Evolutionary conservation across 2,888 invertebrate species (phyloP), one percentile per base, ranked within the genome.

Genomic region (Oegoconia quadripuncta): DNA sequence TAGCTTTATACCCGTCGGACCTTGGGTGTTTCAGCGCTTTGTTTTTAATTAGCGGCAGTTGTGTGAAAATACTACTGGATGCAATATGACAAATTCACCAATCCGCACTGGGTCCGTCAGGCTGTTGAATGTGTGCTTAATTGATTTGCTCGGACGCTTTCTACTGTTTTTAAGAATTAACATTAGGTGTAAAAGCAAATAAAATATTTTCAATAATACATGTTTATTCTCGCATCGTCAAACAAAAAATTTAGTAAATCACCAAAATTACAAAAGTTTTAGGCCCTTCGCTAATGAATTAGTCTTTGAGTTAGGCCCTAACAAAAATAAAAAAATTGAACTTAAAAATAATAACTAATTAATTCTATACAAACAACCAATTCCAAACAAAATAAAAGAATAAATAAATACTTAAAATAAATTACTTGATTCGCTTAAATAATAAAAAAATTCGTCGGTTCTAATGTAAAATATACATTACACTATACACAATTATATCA

Each of bases 211-310:
- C 27, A 13, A 61, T 78, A 74, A 74, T 84, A 83, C 77, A 79
- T 61, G 69, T 86, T 83, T 84, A 84, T 82, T 83, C 66, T 76
- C 70, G 78, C 72, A 75, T 79, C 69, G 64, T 76, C 77, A 74
- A 76, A 75, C 62, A 68, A 67, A 74, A 64, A 62, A 28, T 58
- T 50, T 48, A 47, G 38, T 49, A 51, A 57, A 52, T 52, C 47
- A 59, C 50, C 45, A 50, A 50, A 54, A 45, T 47, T 34, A 32
- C 20, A 35, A 55, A 62, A 57, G n/a, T 54, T 42, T 63, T 69
- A 74, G 72, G 71, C 69, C 64, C 47, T 53, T n/a, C n/a, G n/a
- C n/a, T n/a, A 50, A 41, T 43, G 51, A 43, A 50, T 56, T 60
- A 66, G 53, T 61, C 50, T 48, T 54, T 36, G 22, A 46, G 41